Evolutionary conservation across 2,113 vertebrate genomes (phyloP).

Genomic region (Astur gentilis): DNA sequence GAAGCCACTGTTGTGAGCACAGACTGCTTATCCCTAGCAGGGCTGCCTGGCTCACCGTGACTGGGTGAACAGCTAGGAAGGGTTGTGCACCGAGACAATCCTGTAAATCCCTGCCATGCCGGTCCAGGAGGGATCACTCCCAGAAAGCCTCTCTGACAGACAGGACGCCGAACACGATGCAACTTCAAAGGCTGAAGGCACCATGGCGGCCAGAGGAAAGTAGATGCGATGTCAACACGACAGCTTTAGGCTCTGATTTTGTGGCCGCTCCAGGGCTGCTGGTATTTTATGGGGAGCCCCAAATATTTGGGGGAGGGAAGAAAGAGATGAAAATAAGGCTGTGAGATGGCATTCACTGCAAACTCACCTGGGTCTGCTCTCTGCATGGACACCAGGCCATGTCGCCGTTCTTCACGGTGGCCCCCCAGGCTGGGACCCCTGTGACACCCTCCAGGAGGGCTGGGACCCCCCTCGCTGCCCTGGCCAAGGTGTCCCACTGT

Average conservation of each 20-base stretch:
- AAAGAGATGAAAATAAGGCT: not conserved
- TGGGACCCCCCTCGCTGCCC: not conserved
- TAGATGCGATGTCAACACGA: fast-evolving
- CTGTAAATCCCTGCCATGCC: not conserved
- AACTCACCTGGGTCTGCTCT: not conserved
- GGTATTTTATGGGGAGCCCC: not conserved
- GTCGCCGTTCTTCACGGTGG: not conserved
- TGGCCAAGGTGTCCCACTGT: no score
- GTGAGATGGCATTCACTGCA: not conserved
- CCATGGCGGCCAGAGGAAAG: not conserved
- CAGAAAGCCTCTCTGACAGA: not conserved
- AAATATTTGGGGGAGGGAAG: not conserved
- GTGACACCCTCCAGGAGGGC: not conserved
- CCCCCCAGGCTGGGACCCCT: not conserved
- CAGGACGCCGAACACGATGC: not conserved
- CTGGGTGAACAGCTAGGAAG: not conserved
- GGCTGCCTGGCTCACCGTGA: not conserved
- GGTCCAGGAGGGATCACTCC: not conserved
- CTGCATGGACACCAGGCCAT: not conserved
- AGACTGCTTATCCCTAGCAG: not conserved
- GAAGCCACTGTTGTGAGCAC: not conserved
- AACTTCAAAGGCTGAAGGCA: not conserved
- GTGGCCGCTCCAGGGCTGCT: not conserved
- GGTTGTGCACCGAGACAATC: not conserved
- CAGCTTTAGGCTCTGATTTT: not conserved